Conservation (phyloP, 2,888 invertebrate genomes). For the Drosophila nr. perissopoda region DNA sequence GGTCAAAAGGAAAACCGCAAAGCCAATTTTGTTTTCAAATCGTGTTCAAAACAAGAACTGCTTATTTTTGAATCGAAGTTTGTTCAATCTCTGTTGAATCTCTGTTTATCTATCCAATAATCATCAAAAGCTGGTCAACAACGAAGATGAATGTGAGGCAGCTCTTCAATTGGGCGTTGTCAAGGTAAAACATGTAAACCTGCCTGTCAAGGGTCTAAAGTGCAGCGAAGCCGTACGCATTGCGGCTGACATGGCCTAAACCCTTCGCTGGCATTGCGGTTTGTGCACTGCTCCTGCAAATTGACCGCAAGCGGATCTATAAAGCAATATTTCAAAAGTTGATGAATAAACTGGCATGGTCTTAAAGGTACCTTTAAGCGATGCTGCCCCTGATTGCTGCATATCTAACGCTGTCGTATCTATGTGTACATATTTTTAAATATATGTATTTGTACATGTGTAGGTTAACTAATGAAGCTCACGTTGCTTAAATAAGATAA, state of each 20-base stretch:
- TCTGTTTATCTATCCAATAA: background rate
- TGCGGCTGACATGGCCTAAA: background rate
- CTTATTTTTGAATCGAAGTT: background rate
- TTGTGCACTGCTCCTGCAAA: conserved; percentile 11
- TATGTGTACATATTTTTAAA: background rate
- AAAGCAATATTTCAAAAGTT: background rate
- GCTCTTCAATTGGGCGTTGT: conserved; percentile 1
- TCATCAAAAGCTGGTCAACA: background rate
- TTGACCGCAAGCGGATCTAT: conserved; percentile 42
- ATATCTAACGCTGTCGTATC: background rate
- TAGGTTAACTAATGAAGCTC: background rate
- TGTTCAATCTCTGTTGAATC: background rate
- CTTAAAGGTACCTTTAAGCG: conserved; percentile 15
- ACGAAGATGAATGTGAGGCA: conserved; percentile 3
- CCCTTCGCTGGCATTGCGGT: conserved; percentile 33
- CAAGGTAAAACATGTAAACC: conserved; percentile 36
- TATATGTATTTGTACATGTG: background rate
- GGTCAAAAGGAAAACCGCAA: conserved; percentile 11
- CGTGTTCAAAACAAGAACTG: background rate
- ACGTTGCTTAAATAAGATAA: conserved; percentile 4
- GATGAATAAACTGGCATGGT: background rate
- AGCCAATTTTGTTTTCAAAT: background rate
- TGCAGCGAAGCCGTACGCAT: conserved; percentile 1
- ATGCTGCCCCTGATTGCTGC: background rate
- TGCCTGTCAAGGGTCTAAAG: conserved; percentile 4